Conservation (phyloP, 1,140 invertebrate species). For the Drosophila pandora region DNA sequence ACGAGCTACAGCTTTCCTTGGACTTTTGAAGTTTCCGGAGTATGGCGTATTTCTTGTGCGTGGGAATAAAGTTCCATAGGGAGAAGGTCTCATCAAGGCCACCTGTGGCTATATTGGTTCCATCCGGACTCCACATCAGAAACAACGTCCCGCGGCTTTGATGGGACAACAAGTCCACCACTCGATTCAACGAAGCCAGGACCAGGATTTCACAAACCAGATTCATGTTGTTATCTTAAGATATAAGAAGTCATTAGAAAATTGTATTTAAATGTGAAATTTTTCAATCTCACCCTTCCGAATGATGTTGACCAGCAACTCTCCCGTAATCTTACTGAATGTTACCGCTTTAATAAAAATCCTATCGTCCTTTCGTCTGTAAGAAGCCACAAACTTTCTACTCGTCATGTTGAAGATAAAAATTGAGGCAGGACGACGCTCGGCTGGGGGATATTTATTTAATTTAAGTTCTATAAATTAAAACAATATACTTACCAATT, state of each 20-base stretch:
- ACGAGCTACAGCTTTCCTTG: conserved; percentile 14
- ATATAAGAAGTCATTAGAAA: not conserved
- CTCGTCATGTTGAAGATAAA: conserved; percentile 64
- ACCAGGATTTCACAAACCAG: conserved; percentile 63
- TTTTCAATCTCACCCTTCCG: conserved; percentile 35
- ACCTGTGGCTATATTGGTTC: conserved; percentile 68
- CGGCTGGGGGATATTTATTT: conserved; percentile 28
- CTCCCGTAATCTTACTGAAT: conserved; percentile 77
- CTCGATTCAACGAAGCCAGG: conserved; percentile 68
- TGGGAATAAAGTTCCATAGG: conserved; percentile 72
- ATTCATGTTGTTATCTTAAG: conserved; percentile 40
- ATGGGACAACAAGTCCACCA: conserved; percentile 68
- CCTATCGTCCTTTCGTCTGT: conserved; percentile 60
- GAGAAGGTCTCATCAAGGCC: conserved; percentile 74
- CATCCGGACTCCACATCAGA: conserved; percentile 78
- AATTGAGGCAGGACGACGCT: conserved; percentile 64
- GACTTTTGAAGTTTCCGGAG: conserved; percentile 4
- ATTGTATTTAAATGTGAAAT: not conserved
- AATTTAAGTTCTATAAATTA: not conserved
- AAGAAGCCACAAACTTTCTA: conserved; percentile 67
- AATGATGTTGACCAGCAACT: conserved; percentile 72
- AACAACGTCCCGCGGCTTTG: conserved; percentile 64
- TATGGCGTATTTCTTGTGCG: conserved; percentile 17
- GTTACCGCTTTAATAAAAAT: conserved; percentile 62
- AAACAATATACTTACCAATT: conserved; percentile 53